Base-by-base conservation (phyloP, 2,888 invertebrate species). In the Oscheius sp. region DNA sequence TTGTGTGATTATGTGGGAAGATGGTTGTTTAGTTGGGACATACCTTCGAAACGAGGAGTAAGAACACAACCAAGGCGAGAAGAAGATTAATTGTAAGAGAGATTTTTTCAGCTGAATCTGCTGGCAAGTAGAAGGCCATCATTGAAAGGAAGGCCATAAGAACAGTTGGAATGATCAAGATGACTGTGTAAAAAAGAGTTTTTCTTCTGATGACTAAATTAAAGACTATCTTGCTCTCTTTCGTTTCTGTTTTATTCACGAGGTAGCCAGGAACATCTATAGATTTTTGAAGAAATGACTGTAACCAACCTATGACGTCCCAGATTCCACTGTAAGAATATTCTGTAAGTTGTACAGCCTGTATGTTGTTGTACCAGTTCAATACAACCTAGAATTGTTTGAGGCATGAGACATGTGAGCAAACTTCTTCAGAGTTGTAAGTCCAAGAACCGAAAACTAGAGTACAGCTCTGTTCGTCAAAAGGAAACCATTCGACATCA, bases 141-240 rank as follows among this genome's bases (percentile, higher is more conserved):
- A 97, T 95, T 6, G 77, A 80, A 80, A 98, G 92, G 89, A 98
- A 97, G 80, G 96, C 97, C 89, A 99, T 98, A 79, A 98, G 90
- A 73, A 99, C 96, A 47, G 97, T 97, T 41, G 59, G 59, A 82
- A 98, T 91, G 86, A 98, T 97, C 88, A 99, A 92, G 89, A 99
- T 98, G 82, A 98, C 96, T 3, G 98, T 98, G 89, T 99, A 98
- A 90, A 98, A 98, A 68, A 98, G 89, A 2, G 98, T 97, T 89
- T 99, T 98, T 79, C 98, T 73, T 50, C 84, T 47, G 41, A 84
- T 83, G 30, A 82, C 80, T 2, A 80, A 67, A 45, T 80, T 75
- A 70, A 85, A 85, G 4, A 82, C 76, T 49, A 86, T 83, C 61
- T 79, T 78, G 57, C 83, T 83, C 51, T 80, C 75, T 68, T 76